These are phyloP conservation scores for Anhinga anhinga DNA, from an alignment of 2,113 vertebrate species.

Conservation along the genomic window DNA sequence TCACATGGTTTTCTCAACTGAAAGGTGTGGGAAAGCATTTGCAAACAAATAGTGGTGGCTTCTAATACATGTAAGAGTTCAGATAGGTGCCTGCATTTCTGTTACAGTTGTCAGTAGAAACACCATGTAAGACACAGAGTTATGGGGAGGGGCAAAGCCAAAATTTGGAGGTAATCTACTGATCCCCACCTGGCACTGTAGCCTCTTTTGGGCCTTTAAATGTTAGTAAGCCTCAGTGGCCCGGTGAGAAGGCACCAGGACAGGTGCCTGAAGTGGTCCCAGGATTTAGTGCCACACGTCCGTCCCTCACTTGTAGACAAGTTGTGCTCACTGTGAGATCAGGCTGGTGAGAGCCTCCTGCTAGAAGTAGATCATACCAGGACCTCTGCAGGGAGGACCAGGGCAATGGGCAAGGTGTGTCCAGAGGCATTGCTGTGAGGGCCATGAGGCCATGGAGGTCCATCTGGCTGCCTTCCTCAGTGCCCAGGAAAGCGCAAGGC, in stretches of 20 bases:
- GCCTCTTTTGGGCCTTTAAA: neutral
- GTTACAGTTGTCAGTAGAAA: neutral
- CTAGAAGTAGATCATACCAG: neutral
- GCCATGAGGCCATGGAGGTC: fast-evolving
- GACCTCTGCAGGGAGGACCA: neutral
- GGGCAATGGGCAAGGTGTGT: neutral
- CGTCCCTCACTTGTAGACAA: neutral
- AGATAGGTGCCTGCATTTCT: neutral
- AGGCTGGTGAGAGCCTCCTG: neutral
- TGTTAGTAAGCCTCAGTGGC: neutral
- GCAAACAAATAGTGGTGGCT: neutral
- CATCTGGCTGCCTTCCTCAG: neutral
- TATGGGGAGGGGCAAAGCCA: neutral
- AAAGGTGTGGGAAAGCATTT: neutral
- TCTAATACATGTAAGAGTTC: neutral
- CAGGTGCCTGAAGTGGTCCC: neutral
- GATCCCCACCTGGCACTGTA: neutral
- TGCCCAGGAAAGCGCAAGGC: neutral
- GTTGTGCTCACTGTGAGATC: neutral
- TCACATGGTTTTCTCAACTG: neutral
- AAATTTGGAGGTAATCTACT: neutral
- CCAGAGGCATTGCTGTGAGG: neutral
- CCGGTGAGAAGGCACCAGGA: neutral
- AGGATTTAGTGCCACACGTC: neutral
- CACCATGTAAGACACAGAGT: neutral